Conservation (phyloP, 1,140 invertebrate genomes). For the Homalodisca vitripennis region DNA sequence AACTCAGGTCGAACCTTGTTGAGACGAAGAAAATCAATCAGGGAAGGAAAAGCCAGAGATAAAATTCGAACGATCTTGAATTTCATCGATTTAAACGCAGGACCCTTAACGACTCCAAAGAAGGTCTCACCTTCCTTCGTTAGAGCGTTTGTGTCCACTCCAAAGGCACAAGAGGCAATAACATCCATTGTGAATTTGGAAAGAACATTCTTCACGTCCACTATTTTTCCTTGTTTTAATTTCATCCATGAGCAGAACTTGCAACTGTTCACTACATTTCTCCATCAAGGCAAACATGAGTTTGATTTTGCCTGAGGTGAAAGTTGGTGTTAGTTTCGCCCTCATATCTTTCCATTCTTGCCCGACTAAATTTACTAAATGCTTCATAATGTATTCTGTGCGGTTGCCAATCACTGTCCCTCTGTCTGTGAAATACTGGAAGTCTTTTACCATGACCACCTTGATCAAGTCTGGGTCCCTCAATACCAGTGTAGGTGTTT, state of each 20-base stretch:
- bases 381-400: constrained; percentile 52
- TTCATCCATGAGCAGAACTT: constrained; percentile 7
- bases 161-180: constrained; percentile 50
- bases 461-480: constrained; percentile 50
- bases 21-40: constrained; percentile 17
- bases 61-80: constrained; percentile 3
- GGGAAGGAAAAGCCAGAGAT: background rate
- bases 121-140: constrained; percentile 45
- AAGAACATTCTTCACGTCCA: constrained; percentile 25
- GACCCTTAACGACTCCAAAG: constrained; percentile 34
- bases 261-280: constrained; percentile 42
- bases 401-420: constrained; percentile 49
- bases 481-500: constrained; percentile 3
- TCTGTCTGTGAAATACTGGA: constrained; percentile 53
- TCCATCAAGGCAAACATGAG: constrained; percentile 55
- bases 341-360: constrained; percentile 58
- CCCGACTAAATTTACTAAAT: constrained; percentile 53
- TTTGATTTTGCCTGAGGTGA: constrained; percentile 62
- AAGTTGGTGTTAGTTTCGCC: constrained; percentile 58
- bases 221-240: background rate
- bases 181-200: constrained; percentile 45
- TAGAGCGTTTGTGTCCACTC: constrained; percentile 49
- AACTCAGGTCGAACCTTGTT: constrained; percentile 31
- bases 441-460: constrained; percentile 55
- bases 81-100: background rate